Percentiles rank a stretch among this genome's conserved stretches.
Evolutionary conservation across 2,113 vertebrate genomes (phyloP).

Genomic region (Austrofundulus limnaeus): DNA sequence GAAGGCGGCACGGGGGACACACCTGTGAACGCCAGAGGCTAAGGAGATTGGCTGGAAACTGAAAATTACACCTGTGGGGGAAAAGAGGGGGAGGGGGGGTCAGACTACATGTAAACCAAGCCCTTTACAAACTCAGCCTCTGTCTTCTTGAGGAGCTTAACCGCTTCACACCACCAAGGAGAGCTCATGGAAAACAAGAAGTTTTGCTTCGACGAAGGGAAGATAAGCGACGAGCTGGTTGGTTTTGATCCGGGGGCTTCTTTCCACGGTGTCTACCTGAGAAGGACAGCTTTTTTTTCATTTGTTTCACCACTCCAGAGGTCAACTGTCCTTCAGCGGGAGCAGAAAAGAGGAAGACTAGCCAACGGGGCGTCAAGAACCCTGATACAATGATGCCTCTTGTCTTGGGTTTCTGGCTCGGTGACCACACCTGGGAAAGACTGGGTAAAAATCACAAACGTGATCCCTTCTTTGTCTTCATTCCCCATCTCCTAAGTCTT

Average conservation of each 20-base stretch:
- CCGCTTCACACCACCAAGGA: constrained; percentile 68
- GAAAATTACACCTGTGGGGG: constrained; percentile 94
- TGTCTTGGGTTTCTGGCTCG: constrained; percentile 73
- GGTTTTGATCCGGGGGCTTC: constrained; percentile 53
- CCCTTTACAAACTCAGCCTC: constrained; percentile 87
- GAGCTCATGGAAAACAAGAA: constrained; percentile 65
- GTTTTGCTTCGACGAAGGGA: constrained; percentile 34
- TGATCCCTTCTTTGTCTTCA: constrained; percentile 64
- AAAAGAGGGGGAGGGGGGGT: constrained; percentile 73
- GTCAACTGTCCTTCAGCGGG: constrained; percentile 72
- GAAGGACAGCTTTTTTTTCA: constrained; percentile 58
- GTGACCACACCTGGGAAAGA: constrained; percentile 71
- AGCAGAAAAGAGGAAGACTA: constrained; percentile 74
- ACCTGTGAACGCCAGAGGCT: constrained; percentile 85
- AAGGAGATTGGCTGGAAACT: constrained; percentile 85
- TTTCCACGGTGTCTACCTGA: constrained; percentile 51
- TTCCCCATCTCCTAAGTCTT: constrained; percentile 45
- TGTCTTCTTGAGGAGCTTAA: constrained; percentile 87
- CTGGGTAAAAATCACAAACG: constrained; percentile 72
- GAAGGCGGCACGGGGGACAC: constrained; percentile 84
- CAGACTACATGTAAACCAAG: constrained; percentile 94
- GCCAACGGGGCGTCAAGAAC: constrained; percentile 62
- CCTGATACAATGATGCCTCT: constrained; percentile 74
- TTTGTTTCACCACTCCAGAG: constrained; percentile 59
- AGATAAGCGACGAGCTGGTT: constrained; percentile 59